Base-by-base conservation (phyloP, 2,113 vertebrate species). In the Rhagologus leucostigma region DNA sequence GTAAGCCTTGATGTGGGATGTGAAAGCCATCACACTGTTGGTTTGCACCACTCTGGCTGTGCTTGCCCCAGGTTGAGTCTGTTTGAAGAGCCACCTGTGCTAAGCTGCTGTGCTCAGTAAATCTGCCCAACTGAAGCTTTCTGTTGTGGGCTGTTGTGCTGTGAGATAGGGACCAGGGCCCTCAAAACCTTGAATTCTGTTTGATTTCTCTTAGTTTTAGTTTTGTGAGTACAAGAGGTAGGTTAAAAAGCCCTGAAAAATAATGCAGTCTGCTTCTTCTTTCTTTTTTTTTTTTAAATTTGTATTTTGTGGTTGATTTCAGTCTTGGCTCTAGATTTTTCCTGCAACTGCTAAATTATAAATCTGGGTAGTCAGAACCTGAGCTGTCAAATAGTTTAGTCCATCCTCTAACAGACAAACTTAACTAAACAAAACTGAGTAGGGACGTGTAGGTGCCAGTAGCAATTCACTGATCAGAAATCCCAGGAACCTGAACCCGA, bases 31-130 rank as follows among this genome's bases (percentile, higher is more conserved):
- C 16, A 1, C 1, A 0, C 4, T 41, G n/a, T 8, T 79, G 50
- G 6, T 29, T 68, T 16, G 32, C n/a, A 13, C 30, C 39, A 2
- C n/a, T 42, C 13, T 3, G 3, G 8, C 46, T 60, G 22, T 2
- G 5, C 77, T 60, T 77, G 41, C 33, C 60, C 47, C 42, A 19
- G 42, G 47, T 16, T 64, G 90, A 9, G 8, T 35, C 39, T 93
- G 44, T 78, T 67, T 81, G 68, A 68, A 42, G 74, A 74, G 44
- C n/a, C 95, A 94, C 87, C 95, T 96, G 95, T 53, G 90, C 90
- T 42, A 62, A 79, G 70, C 49, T 85, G 65, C 75, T 83, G 63
- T 33, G 60, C 41, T 67, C 2, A 2, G 68, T 62, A 8, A 18
- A 27, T 26, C 73, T 78, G 60, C 76, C 79, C 93, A 95, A n/a